phyloP scores from a whole-genome alignment of 2,888 invertebrate species.

The Entomobrya multifasciata region DNA sequence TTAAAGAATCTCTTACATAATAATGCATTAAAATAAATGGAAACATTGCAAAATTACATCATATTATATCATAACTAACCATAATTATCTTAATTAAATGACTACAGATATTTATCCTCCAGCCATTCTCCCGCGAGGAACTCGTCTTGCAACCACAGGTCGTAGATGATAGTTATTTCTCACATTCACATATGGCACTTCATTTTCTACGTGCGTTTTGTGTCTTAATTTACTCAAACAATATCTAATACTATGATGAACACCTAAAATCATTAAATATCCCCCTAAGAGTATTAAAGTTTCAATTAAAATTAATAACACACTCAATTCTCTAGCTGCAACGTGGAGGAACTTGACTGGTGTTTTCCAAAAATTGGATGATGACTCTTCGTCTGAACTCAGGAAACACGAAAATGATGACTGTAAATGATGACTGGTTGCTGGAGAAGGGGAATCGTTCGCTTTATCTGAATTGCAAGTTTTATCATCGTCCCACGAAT shows the following conservation, averaged over 20 bases:
- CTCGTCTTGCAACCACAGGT: constrained; percentile 41
- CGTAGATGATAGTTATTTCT: constrained; percentile 15
- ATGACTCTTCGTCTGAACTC: neutral
- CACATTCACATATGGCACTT: neutral
- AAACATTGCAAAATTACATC: too few species aligned
- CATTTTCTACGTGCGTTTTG: neutral
- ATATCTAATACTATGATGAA: constrained; percentile 55
- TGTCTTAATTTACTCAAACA: constrained; percentile 25
- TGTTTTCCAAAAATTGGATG: constrained; percentile 14
- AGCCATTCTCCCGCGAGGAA: constrained; percentile 62
- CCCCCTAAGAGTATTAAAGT: constrained; percentile 62
- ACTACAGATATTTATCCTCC: constrained; percentile 56
- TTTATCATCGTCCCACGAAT: neutral
- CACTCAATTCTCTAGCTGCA: constrained; percentile 55
- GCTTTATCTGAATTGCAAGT: neutral
- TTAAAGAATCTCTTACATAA: too few species aligned
- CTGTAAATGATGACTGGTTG: neutral
- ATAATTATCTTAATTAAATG: too few species aligned
- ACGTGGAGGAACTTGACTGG: constrained; percentile 43
- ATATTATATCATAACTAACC: too few species aligned
- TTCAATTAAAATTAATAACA: constrained; percentile 64
- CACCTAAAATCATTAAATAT: constrained; percentile 66
- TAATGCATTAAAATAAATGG: too few species aligned
- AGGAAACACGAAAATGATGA: neutral
- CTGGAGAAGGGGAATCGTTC: neutral